Base-by-base conservation (phyloP, 2,888 invertebrate genomes). In the Himalopsyche anomala region DNA sequence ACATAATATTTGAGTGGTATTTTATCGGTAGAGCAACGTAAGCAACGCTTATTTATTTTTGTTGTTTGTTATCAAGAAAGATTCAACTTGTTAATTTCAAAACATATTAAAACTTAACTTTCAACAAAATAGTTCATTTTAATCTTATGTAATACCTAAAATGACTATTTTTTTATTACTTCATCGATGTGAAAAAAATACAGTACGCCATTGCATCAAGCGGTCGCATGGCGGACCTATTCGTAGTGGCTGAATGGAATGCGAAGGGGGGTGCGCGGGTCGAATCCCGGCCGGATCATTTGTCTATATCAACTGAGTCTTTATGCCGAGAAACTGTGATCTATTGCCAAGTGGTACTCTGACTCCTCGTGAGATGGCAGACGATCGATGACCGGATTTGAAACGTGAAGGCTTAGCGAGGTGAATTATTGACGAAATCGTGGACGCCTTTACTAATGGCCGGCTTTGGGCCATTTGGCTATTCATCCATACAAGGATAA, bases 381-480 rank as follows among this genome's bases (percentile, higher is more conserved):
- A 62, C 62, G 62, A 62, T 62, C n/a, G 62, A 62, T 62, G 62
- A 62, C 62, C 62, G 62, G 62, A 62, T 62, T 62, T 62, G 19
- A 19, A 62, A 62, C 62, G n/a, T n/a, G 62, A 62, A 62, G 62
- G 62, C 62, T 62, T 62, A 62, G 19, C 62, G 28, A 62, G 19
- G 62, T 62, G 62, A 62, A 62, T 19, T 62, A 62, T 62, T 62
- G 62, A 62, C 62, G 62, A 28, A 62, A 28, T 62, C 62, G 62
- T 62, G 19, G 62, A 62, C 62, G 62, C 62, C 62, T 62, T 62
- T 62, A 62, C 62, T 62, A 62, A 62, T 62, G 62, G 62, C 28
- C 62, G 62, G 62, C 62, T 62, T 62, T 62, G 19, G 62, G 19
- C 19, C 62, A 62, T 62, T 62, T 62, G 62, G 62, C 62, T 62